phyloP scores from a whole-genome alignment of 2,888 invertebrate genomes.

The Lasioglossum malachurum region DNA sequence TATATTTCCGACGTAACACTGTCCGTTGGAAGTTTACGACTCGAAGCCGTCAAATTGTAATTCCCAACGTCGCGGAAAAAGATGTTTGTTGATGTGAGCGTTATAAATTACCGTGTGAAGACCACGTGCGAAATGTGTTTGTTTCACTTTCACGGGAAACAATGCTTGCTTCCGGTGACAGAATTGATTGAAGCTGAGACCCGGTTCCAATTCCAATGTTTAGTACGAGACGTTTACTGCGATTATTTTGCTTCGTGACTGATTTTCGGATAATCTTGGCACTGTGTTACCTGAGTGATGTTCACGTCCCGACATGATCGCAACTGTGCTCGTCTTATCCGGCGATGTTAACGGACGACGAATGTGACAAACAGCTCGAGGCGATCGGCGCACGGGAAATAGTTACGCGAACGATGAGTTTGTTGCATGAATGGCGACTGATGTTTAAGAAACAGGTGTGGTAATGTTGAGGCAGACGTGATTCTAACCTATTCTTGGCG shows the following conservation, averaged over 20 bases:
- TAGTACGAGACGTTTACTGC: not conserved
- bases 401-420: slow-evolving; percentile 12
- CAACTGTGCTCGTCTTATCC: not conserved
- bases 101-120: not conserved
- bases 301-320: not conserved
- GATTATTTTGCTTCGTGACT: not conserved
- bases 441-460: slow-evolving; percentile 50
- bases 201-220: not conserved
- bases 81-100: not conserved
- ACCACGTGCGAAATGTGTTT: not conserved
- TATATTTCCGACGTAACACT: not conserved
- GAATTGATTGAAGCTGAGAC: not conserved
- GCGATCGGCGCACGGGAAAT: not conserved
- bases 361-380: not conserved
- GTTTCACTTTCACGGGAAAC: not conserved
- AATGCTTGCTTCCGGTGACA: not conserved
- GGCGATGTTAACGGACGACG: not conserved
- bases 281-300: slow-evolving; percentile 20
- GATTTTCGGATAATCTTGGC: not conserved
- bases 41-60: not conserved
- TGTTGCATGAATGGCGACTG: slow-evolving; percentile 31
- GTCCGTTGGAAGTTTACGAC: not conserved
- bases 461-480: slow-evolving; percentile 26
- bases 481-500: slow-evolving; percentile 48
- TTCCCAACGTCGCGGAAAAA: not conserved